phyloP scores from a whole-genome alignment of 2,888 invertebrate genomes.

The Volucella inanis region DNA sequence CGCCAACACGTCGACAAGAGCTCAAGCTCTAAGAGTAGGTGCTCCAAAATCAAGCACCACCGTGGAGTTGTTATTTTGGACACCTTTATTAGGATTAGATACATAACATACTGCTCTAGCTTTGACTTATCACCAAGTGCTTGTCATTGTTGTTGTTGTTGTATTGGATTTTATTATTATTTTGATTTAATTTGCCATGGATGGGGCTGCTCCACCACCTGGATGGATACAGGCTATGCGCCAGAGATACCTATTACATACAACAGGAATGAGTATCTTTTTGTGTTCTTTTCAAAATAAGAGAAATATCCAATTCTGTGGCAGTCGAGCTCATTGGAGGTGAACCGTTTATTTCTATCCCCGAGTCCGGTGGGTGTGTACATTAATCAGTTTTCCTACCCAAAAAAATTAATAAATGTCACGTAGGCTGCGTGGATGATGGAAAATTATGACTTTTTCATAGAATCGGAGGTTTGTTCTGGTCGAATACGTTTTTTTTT shows the following conservation, averaged over 20 bases:
- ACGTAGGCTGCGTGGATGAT: conserved; percentile 72
- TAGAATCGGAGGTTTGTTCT: background rate
- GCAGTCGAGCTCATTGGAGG: conserved; percentile 66
- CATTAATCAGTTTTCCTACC: conserved; percentile 73
- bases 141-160: conserved; percentile 29
- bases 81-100: conserved; percentile 71
- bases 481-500: conserved; percentile 9
- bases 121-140: conserved; percentile 65
- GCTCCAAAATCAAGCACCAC: too few species aligned
- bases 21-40: conserved; percentile 6
- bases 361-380: conserved; percentile 65
- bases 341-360: conserved; percentile 68
- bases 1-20: conserved; percentile 67
- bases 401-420: conserved; percentile 74
- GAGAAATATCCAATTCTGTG: conserved; percentile 18
- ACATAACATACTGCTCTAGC: conserved; percentile 13
- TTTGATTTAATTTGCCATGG: conserved; percentile 72
- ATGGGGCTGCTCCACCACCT: background rate
- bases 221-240: conserved; percentile 4
- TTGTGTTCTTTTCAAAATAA: conserved; percentile 31
- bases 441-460: conserved; percentile 65
- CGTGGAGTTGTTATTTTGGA: conserved; percentile 63
- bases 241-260: conserved; percentile 9
- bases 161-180: conserved; percentile 62
- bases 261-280: background rate